Evolutionary conservation across 2,113 vertebrate species (phyloP).

Genomic region (Phycodurus eques): DNA sequence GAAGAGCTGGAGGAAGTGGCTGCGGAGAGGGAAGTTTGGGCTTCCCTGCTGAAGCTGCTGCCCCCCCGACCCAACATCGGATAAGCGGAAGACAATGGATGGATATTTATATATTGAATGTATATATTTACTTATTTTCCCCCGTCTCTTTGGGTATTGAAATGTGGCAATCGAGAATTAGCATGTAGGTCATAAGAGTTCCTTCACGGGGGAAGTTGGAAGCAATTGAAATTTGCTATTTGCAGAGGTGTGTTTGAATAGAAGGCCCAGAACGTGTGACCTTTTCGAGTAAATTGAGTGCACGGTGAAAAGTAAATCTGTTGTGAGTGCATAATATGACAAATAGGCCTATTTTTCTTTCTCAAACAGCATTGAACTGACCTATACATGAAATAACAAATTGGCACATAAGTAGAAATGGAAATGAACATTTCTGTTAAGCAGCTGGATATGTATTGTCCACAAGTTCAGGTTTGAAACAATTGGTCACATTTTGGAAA

Average conservation of each 20-base stretch:
- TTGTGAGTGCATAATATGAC: background rate
- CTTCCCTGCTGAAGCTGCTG: no score
- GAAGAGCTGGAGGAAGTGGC: no score
- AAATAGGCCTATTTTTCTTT: background rate
- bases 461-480: no score
- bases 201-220: background rate
- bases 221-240: constrained; percentile 3
- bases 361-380: background rate
- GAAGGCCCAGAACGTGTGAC: background rate
- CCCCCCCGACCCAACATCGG: no score
- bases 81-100: no score
- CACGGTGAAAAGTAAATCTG: background rate
- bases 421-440: background rate
- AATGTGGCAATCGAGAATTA: background rate
- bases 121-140: background rate
- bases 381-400: background rate
- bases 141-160: background rate
- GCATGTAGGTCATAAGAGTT: background rate
- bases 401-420: background rate
- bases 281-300: background rate
- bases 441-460: background rate
- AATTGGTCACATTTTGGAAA: no score
- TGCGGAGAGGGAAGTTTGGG: no score
- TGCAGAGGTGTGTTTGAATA: background rate
- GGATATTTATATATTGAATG: background rate